Evolutionary conservation across 2,888 invertebrate genomes (phyloP).

Genomic region (Cantharis nigra): DNA sequence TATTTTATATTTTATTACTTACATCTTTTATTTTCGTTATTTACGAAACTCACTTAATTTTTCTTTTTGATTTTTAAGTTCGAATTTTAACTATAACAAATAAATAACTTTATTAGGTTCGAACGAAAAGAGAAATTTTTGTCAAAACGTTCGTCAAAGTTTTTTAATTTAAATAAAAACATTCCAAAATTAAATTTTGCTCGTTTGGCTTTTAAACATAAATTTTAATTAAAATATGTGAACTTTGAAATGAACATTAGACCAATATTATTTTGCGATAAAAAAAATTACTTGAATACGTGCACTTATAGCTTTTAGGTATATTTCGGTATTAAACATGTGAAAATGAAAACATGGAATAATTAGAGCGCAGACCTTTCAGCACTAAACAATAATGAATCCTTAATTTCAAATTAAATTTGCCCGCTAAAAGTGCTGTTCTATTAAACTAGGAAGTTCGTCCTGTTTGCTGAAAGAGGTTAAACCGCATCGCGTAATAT

Average conservation of each 20-base stretch:
- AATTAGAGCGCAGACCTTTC: too few species aligned
- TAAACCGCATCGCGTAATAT: too few species aligned
- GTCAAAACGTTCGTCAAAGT: not conserved
- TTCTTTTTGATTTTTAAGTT: not conserved
- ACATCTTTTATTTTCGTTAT: not conserved
- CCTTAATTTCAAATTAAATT: not conserved
- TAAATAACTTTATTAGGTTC: not conserved
- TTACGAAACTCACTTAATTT: not conserved
- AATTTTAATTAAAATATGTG: not conserved
- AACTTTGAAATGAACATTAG: not conserved
- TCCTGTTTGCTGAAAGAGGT: too few species aligned
- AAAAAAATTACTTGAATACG: not conserved
- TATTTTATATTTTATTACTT: not conserved
- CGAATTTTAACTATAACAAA: not conserved
- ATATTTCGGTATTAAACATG: not conserved
- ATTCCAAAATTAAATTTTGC: not conserved
- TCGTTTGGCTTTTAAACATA: not conserved
- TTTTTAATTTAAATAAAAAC: not conserved
- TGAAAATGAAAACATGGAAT: not conserved
- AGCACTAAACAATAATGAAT: not conserved
- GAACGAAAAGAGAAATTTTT: not conserved
- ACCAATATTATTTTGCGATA: not conserved
- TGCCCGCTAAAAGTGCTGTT: not conserved
- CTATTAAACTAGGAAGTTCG: not conserved
- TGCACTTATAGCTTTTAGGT: not conserved